Conservation (phyloP, 2,888 invertebrate species). For the Epistrophe eligans region DNA sequence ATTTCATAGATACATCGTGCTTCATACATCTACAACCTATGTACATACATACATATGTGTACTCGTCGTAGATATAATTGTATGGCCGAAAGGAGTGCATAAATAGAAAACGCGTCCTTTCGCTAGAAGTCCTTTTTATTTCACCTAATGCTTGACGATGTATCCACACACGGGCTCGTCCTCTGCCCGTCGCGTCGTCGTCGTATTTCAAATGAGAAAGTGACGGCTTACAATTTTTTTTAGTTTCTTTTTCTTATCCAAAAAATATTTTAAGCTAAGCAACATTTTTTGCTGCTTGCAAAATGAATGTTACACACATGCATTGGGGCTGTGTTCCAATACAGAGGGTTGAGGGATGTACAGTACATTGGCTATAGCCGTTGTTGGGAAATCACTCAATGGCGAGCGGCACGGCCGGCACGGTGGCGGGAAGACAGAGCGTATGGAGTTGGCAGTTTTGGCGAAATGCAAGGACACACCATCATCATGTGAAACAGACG, state of each 20-base stretch:
- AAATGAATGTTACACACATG: slow-evolving; percentile 71
- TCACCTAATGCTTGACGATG: slow-evolving; percentile 62
- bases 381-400: slow-evolving; percentile 62
- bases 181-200: slow-evolving; percentile 9
- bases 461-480: slow-evolving; percentile 74
- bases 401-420: slow-evolving; percentile 26
- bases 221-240: slow-evolving; percentile 72
- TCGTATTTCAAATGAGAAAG: slow-evolving; percentile 71
- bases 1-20: slow-evolving; percentile 30
- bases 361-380: slow-evolving; percentile 53
- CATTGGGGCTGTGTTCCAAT: slow-evolving; percentile 36
- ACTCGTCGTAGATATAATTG: not conserved
- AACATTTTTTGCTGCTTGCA: slow-evolving; percentile 44
- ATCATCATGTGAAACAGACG: slow-evolving; percentile 62
- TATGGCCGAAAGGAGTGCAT: slow-evolving; percentile 59
- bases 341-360: slow-evolving; percentile 5
- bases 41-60: no score
- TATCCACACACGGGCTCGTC: slow-evolving; percentile 21
- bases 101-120: slow-evolving; percentile 69
- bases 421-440: slow-evolving; percentile 38
- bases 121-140: slow-evolving; percentile 63
- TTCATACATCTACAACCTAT: not conserved
- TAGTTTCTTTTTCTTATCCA: slow-evolving; percentile 66
- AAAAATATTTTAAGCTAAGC: slow-evolving; percentile 70
- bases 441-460: slow-evolving; percentile 58